phyloP scores from a whole-genome alignment of 92 coral and sea anemone genomes.

The Epizoanthus stellaris region DNA sequence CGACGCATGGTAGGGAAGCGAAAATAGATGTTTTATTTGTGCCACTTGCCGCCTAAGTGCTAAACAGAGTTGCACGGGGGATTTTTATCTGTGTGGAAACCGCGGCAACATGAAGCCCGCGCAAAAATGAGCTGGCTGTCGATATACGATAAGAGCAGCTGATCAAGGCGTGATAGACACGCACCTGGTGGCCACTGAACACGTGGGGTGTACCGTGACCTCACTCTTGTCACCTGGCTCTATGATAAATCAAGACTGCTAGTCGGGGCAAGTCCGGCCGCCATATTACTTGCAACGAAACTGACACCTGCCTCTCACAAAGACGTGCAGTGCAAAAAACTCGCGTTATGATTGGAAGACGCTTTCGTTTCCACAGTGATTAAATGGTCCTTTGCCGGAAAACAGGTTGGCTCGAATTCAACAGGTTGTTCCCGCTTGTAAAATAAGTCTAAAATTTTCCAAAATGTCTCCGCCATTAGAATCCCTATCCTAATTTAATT shows the following conservation, averaged over 20 bases:
- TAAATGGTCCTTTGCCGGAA: constrained; percentile 57
- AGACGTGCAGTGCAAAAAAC: constrained; percentile 43
- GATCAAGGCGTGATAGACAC: constrained; percentile 72
- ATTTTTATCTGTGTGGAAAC: constrained; percentile 54
- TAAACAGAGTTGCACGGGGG: not conserved
- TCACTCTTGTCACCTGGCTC: constrained; percentile 80
- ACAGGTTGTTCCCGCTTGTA: constrained; percentile 76
- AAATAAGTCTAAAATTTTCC: not conserved
- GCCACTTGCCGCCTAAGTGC: constrained; percentile 24
- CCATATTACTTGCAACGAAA: constrained; percentile 63
- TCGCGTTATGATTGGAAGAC: constrained; percentile 69
- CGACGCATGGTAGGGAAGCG: constrained; percentile 15
- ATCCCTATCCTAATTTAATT: not conserved
- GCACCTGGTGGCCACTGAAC: constrained; percentile 92
- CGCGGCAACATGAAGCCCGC: constrained; percentile 86
- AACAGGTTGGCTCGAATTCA: constrained; percentile 83
- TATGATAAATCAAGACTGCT: constrained; percentile 69
- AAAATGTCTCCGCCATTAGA: not conserved
- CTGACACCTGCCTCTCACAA: constrained; percentile 81
- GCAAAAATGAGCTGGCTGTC: constrained; percentile 66
- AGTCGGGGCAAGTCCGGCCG: constrained; percentile 57
- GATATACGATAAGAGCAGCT: constrained; percentile 45
- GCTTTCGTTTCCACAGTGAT: constrained; percentile 84
- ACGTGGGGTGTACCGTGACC: constrained; percentile 88
- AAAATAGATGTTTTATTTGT: constrained; percentile 7